Evolutionary conservation across 2,113 vertebrate species (phyloP).

Genomic region (Cyprinodon variegatus): DNA sequence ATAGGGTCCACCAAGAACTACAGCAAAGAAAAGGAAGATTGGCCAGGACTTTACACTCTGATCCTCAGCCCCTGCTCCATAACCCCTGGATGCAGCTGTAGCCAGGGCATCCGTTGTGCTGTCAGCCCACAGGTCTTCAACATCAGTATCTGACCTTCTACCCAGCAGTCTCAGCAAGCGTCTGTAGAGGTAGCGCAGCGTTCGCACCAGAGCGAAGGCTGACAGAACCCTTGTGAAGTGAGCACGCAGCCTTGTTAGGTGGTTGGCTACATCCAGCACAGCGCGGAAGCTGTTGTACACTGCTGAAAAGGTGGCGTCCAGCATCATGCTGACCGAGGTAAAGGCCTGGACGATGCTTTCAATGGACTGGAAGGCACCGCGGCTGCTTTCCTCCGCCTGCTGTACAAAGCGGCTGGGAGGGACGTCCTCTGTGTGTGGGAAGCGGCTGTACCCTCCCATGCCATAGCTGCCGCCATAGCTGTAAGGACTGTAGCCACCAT

Average conservation of each 20-base stretch:
- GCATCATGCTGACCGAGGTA: slow-evolving; percentile 97
- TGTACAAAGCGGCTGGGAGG: slow-evolving; percentile 94
- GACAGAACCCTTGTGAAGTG: slow-evolving; percentile 96
- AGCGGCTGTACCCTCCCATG: slow-evolving; percentile 85
- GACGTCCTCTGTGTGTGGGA: slow-evolving; percentile 82
- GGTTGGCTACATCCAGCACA: slow-evolving; percentile 96
- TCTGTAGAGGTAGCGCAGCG: slow-evolving; percentile 89
- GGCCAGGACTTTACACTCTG: slow-evolving; percentile 94
- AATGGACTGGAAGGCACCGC: slow-evolving; percentile 96
- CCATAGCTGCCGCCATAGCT: slow-evolving; percentile 77
- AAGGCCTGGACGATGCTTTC: slow-evolving; percentile 98
- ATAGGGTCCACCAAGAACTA: slow-evolving; percentile 94
- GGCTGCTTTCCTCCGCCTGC: slow-evolving; percentile 97
- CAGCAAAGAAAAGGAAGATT: slow-evolving; percentile 95
- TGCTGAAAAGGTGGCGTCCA: slow-evolving; percentile 97
- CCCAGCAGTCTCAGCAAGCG: slow-evolving; percentile 88
- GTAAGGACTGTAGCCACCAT: slow-evolving; percentile 76
- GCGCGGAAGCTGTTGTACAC: slow-evolving; percentile 98
- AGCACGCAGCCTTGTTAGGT: slow-evolving; percentile 91
- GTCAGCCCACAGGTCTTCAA: slow-evolving; percentile 94
- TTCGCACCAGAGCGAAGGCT: slow-evolving; percentile 94
- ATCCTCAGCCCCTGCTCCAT: slow-evolving; percentile 75
- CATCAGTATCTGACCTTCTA: slow-evolving; percentile 82
- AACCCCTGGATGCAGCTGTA: slow-evolving; percentile 15
- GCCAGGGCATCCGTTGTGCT: slow-evolving; percentile 83